Evolutionary conservation across 1,140 invertebrate species (phyloP).

Genomic region (Scaptomyza montana): DNA sequence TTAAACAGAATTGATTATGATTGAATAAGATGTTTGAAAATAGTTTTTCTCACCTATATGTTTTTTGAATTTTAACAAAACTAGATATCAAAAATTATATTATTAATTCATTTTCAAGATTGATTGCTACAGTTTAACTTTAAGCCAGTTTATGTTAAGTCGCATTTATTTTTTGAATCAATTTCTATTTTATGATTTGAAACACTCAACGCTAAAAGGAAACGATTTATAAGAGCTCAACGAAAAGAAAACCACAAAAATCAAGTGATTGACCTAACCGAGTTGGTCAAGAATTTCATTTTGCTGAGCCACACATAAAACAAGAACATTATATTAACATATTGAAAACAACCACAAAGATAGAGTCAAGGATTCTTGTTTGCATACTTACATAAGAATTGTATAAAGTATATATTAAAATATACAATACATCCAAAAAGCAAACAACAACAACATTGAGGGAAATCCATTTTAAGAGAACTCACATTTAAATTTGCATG

Average conservation of each 20-base stretch:
- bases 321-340: conserved; percentile 28
- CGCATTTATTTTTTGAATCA: no score
- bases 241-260: not conserved
- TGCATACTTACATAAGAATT: conserved; percentile 45
- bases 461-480: conserved; percentile 35
- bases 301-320: conserved; percentile 18
- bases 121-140: no score
- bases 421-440: conserved; percentile 21
- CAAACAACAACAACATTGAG: conserved; percentile 17
- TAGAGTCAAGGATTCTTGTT: conserved; percentile 17
- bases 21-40: no score
- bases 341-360: conserved; percentile 15
- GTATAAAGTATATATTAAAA: conserved; percentile 28
- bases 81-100: no score
- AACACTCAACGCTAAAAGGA: not conserved
- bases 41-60: no score
- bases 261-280: not conserved
- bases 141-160: no score
- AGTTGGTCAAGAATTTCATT: not conserved
- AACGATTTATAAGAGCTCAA: not conserved
- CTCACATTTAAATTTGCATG: conserved; percentile 43
- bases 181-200: no score
- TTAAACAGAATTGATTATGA: not conserved
- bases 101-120: no score
- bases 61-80: no score